Evolutionary conservation across 2,113 vertebrate species (phyloP).

Genomic region (Marcusenius ussheri): DNA sequence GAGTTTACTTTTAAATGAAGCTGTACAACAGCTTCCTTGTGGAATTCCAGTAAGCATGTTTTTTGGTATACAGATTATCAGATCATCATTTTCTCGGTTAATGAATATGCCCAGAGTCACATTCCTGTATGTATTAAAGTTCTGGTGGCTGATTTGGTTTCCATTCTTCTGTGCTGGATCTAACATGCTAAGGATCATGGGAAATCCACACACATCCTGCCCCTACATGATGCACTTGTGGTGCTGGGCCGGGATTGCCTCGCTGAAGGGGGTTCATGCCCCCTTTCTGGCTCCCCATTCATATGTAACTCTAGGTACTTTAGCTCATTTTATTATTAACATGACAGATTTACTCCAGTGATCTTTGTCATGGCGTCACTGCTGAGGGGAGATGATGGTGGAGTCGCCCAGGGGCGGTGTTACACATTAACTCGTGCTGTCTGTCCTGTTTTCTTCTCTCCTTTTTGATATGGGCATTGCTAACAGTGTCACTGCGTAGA

Average conservation of each 20-base stretch:
- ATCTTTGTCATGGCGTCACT: not conserved
- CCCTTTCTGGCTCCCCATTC: not conserved
- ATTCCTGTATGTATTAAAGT: not conserved
- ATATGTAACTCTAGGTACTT: not conserved
- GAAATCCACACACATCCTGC: not conserved
- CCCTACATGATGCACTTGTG: not conserved
- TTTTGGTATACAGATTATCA: not conserved
- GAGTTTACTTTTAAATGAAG: not conserved
- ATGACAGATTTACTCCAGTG: not conserved
- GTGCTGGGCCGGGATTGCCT: not conserved
- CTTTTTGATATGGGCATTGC: not conserved
- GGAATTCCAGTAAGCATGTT: not conserved
- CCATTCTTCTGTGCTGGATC: not conserved
- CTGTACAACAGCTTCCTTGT: not conserved
- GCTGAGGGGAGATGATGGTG: not conserved
- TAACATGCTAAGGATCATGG: not conserved
- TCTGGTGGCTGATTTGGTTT: not conserved
- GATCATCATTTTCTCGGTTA: not conserved
- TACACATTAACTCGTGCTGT: not conserved
- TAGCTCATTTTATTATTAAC: not conserved
- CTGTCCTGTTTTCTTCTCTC: not conserved
- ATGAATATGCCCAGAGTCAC: not conserved
- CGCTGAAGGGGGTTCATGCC: not conserved
- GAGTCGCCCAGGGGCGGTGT: not conserved
- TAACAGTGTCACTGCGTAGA: not conserved